Conservation (phyloP, 2,113 vertebrate genomes). For the Crotalus tigris region DNA sequence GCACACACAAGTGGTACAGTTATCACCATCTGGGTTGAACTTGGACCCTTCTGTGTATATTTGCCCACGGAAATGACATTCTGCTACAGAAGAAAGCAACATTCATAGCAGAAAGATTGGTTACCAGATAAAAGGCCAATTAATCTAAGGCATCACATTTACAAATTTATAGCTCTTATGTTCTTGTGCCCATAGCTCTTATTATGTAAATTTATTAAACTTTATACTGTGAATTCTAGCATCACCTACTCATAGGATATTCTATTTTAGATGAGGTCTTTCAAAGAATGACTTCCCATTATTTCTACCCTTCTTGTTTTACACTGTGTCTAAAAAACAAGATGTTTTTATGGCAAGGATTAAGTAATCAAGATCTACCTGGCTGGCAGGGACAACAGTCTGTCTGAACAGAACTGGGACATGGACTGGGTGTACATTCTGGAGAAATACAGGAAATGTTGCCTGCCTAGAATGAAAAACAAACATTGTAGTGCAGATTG, state of each 20-base stretch:
- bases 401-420: constrained; percentile 16
- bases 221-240: neutral
- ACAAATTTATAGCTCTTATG: neutral
- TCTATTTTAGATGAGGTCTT: neutral
- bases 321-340: neutral
- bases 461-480: constrained; percentile 58
- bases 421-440: constrained; percentile 66
- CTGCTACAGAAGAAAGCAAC: constrained; percentile 48
- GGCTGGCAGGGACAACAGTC: constrained; percentile 73
- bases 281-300: neutral
- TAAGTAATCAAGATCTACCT: constrained; percentile 51
- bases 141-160: neutral
- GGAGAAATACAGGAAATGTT: constrained; percentile 75
- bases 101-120: neutral
- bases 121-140: too few relatives aligned
- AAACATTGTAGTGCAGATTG: neutral
- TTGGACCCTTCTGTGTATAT: constrained; percentile 58
- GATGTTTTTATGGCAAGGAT: neutral
- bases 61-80: constrained; percentile 68
- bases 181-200: neutral
- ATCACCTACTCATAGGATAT: neutral
- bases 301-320: too few relatives aligned
- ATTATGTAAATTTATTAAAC: neutral
- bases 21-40: constrained; percentile 68
- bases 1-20: constrained; percentile 74